phyloP scores from a whole-genome alignment of 2,113 vertebrate genomes.

The Megalops atlanticus region DNA sequence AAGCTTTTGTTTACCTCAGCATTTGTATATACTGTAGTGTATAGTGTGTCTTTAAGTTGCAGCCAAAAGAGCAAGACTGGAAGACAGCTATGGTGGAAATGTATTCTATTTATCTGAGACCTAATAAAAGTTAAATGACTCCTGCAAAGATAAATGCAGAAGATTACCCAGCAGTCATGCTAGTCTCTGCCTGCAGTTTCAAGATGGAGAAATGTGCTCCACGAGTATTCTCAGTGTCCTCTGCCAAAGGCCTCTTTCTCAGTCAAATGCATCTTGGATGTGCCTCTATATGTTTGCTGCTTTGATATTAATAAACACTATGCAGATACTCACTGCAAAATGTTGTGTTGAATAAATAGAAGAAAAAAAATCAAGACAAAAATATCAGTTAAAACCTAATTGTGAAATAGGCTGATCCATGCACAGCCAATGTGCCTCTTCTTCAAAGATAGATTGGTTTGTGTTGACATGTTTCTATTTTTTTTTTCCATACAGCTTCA shows the following conservation, averaged over 20 bases:
- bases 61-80: not conserved
- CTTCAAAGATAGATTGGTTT: not conserved
- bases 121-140: constrained; percentile 17
- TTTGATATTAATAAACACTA: constrained; percentile 15
- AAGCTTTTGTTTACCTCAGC: not conserved
- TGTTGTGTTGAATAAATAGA: not conserved
- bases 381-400: constrained; percentile 11
- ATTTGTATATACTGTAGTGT: not conserved
- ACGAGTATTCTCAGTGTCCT: constrained; percentile 1
- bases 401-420: not conserved
- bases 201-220: constrained; percentile 12
- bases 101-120: not conserved
- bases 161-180: not conserved
- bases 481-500: not conserved
- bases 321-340: not conserved
- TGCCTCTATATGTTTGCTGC: not conserved
- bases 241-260: constrained; percentile 11
- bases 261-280: not conserved
- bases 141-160: constrained; percentile 15
- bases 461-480: constrained; percentile 9
- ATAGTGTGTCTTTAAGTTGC: not conserved
- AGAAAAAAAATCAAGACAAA: too few relatives aligned
- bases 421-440: not conserved
- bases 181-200: not conserved
- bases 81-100: too few relatives aligned